Conservation (phyloP, 2,888 invertebrate genomes). For the Cephus sareptanus region DNA sequence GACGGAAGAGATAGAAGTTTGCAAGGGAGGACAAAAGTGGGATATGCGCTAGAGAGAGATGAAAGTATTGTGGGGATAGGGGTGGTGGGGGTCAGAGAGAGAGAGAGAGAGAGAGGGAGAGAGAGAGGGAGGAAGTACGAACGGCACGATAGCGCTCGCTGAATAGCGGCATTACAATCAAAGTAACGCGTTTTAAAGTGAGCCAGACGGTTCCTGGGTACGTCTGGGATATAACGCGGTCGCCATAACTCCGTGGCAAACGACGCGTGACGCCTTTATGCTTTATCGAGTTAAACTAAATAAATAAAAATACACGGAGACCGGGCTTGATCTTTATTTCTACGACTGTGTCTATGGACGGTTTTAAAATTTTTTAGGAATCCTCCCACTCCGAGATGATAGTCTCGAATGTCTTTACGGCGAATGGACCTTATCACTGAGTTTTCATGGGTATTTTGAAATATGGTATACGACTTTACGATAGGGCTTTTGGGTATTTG, state of each 20-base stretch:
- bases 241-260: constrained; percentile 46
- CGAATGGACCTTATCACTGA: no score
- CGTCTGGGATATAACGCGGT: constrained; percentile 30
- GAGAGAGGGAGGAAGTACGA: constrained; percentile 26
- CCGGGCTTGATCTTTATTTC: constrained; percentile 6
- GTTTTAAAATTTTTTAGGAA: background rate
- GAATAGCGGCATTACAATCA: constrained; percentile 54
- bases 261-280: constrained; percentile 47
- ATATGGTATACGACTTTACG: no score
- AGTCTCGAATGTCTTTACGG: no score
- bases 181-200: constrained; percentile 58
- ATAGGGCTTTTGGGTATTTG: no score
- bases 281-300: constrained; percentile 47
- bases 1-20: background rate
- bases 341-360: background rate
- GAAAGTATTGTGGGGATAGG: constrained; percentile 24
- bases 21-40: background rate
- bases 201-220: constrained; percentile 45
- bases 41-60: constrained; percentile 27
- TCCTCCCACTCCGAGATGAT: background rate
- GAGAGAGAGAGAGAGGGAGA: constrained; percentile 14
- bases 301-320: constrained; percentile 36
- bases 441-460: no score
- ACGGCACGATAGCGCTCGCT: constrained; percentile 39
- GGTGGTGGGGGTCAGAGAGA: constrained; percentile 7